phyloP scores from a whole-genome alignment of 2,888 invertebrate species.

The Cheilosia pagana region DNA sequence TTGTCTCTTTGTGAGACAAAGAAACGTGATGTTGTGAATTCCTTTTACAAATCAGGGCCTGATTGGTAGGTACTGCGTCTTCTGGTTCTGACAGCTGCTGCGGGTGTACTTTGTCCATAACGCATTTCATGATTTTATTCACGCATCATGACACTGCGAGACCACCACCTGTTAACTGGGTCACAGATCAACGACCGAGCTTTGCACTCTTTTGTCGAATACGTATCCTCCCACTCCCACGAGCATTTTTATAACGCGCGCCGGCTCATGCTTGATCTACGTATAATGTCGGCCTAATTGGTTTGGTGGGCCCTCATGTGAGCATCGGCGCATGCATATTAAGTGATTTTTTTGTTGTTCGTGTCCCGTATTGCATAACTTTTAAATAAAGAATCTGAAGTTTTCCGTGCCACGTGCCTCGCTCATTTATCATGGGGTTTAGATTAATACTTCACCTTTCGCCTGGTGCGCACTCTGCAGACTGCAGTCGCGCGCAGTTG shows the following conservation, averaged over 20 bases:
- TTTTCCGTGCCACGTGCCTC: constrained; percentile 60
- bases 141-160: background rate
- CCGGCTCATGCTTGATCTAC: constrained; percentile 13
- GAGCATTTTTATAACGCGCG: constrained; percentile 4
- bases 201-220: constrained; percentile 8
- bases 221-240: constrained; percentile 25
- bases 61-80: background rate
- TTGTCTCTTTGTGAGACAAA: constrained; percentile 58
- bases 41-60: constrained; percentile 17
- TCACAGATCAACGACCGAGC: constrained; percentile 49
- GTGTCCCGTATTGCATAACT: constrained; percentile 54
- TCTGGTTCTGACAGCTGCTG: constrained; percentile 14
- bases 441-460: constrained; percentile 68
- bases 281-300: constrained; percentile 36
- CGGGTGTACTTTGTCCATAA: constrained; percentile 12
- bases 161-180: constrained; percentile 50
- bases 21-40: constrained; percentile 50
- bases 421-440: constrained; percentile 55
- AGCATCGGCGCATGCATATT: constrained; percentile 31
- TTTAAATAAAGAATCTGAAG: constrained; percentile 33
- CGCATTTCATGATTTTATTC: background rate
- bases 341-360: constrained; percentile 11
- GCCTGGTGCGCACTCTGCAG: constrained; percentile 19
- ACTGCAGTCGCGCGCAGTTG: constrained; percentile 11
- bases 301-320: constrained; percentile 36